phyloP scores from a whole-genome alignment of 2,797 vertebrate genomes.

The Mallotus villosus region DNA sequence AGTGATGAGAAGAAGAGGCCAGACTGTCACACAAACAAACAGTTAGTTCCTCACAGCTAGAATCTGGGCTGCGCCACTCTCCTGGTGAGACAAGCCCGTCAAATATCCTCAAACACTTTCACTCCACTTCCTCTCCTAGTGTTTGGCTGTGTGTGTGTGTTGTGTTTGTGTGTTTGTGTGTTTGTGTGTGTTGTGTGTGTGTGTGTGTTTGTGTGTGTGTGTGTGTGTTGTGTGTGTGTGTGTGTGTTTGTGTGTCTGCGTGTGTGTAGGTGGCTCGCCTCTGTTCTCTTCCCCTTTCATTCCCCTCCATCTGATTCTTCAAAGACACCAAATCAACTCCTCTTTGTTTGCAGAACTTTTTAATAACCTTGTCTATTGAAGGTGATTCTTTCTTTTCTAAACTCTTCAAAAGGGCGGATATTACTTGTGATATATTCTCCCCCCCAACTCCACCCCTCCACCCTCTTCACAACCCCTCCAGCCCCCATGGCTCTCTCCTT shows the following conservation, averaged over 20 bases:
- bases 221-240: slow-evolving; percentile 11
- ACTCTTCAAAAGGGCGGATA: slow-evolving; percentile 20
- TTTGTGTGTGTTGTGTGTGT: slow-evolving; percentile 2
- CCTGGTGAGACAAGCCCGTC: slow-evolving; percentile 12
- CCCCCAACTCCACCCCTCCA: neutral
- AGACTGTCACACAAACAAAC: slow-evolving; percentile 10
- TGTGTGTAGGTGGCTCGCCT: neutral
- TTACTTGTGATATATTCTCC: slow-evolving; percentile 15
- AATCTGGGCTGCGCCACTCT: slow-evolving; percentile 2
- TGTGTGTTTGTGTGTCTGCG: slow-evolving; percentile 9
- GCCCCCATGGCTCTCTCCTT: neutral
- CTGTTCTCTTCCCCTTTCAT: slow-evolving; percentile 16
- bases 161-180: slow-evolving; percentile 8
- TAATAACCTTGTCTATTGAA: slow-evolving; percentile 19
- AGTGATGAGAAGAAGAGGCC: neutral
- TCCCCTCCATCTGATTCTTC: slow-evolving; percentile 22
- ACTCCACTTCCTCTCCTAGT: neutral
- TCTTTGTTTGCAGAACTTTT: slow-evolving; percentile 25
- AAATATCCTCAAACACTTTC: slow-evolving; percentile 17
- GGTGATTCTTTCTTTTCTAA: slow-evolving; percentile 7
- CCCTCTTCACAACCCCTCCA: neutral
- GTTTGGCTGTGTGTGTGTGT: neutral
- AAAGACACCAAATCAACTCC: slow-evolving; percentile 28
- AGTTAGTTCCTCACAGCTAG: slow-evolving; percentile 8
- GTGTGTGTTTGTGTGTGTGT: slow-evolving; percentile 9